Percentiles rank a stretch among this genome's conserved stretches.
Evolutionary conservation across 2,888 invertebrate species (phyloP).

Genomic region (Caenorhabditis auriculariae): DNA sequence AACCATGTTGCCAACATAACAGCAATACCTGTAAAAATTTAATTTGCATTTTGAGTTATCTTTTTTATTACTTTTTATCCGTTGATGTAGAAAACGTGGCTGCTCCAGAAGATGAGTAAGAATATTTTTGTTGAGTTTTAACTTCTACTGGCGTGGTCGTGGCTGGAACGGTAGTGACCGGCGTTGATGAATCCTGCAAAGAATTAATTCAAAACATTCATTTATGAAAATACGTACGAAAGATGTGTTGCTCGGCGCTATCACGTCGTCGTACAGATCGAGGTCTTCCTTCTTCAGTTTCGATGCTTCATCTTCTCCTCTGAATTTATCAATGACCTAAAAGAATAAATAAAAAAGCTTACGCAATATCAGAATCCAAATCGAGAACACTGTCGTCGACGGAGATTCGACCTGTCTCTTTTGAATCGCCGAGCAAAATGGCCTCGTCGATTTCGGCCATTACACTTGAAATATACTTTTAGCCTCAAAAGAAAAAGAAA

Average conservation of each 20-base stretch:
- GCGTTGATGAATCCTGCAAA: constrained; percentile 6
- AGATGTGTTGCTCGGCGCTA: constrained; percentile 44
- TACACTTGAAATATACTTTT: no score
- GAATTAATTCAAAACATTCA: background rate
- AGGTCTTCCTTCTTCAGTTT: constrained; percentile 24
- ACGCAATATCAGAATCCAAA: no score
- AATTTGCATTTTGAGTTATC: no score
- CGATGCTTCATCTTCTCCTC: background rate
- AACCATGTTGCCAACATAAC: constrained; percentile 96
- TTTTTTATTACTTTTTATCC: background rate
- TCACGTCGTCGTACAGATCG: constrained; percentile 59
- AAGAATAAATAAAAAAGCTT: no score
- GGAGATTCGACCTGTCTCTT: no score
- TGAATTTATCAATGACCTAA: background rate
- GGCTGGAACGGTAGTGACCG: background rate
- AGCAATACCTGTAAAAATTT: constrained; percentile 70
- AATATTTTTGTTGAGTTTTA: background rate
- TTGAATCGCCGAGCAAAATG: constrained; percentile 17
- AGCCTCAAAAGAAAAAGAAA: no score
- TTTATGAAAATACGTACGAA: constrained; percentile 4
- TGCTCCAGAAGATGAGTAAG: background rate
- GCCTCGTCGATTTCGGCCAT: constrained; percentile 36
- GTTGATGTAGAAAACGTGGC: background rate
- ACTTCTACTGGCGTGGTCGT: background rate
- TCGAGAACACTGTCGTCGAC: no score